Evolutionary conservation across 2,113 vertebrate species (phyloP).

Genomic region (Indicator maculatus): DNA sequence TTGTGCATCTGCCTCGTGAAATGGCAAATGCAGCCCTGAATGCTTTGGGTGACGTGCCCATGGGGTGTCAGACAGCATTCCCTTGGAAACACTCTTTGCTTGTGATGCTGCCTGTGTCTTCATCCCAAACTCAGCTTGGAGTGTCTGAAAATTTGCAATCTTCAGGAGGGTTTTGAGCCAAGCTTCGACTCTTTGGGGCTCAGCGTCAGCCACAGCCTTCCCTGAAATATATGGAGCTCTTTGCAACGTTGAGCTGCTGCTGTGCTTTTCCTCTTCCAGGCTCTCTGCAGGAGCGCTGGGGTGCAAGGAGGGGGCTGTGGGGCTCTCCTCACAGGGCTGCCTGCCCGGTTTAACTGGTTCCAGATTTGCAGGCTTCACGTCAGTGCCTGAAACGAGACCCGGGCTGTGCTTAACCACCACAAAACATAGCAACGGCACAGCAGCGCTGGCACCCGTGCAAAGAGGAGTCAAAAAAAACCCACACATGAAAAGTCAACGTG

Average conservation of each 20-base stretch:
- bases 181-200: background rate
- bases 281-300: background rate
- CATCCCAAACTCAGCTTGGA: background rate
- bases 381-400: slow-evolving; percentile 66
- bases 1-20: background rate
- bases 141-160: accelerated
- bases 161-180: background rate
- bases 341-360: slow-evolving; percentile 32
- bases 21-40: background rate
- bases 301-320: background rate
- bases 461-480: background rate
- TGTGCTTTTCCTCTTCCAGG: background rate
- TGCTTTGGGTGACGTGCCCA: accelerated
- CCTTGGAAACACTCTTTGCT: background rate
- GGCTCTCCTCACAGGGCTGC: slow-evolving; percentile 16
- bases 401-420: background rate
- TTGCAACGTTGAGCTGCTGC: background rate
- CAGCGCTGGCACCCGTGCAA: background rate
- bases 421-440: slow-evolving; percentile 75
- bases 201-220: accelerated
- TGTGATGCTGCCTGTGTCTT: background rate
- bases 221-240: background rate
- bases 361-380: slow-evolving; percentile 61
- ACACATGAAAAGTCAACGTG: background rate
- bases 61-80: background rate